A percentile compares a stretch with the other conserved stretches of the same genome.
Evolutionary conservation across 2,888 invertebrate species (phyloP).

Genomic region (Leucania comma): DNA sequence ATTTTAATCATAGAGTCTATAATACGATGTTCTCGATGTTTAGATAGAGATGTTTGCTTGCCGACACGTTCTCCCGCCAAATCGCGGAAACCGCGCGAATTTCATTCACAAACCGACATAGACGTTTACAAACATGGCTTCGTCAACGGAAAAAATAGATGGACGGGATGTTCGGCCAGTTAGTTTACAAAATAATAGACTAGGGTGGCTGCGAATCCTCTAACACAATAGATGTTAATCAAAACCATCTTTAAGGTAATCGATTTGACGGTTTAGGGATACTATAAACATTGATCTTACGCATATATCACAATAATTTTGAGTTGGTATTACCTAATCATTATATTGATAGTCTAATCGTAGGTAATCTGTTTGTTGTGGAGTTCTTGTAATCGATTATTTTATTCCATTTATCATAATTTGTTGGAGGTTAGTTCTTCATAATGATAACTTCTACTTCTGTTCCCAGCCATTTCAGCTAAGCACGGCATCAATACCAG

Average conservation of each 20-base stretch:
- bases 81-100: constrained; percentile 87
- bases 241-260: constrained; percentile 62
- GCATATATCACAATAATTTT: constrained; percentile 5
- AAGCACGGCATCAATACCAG: constrained; percentile 16
- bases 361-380: not conserved
- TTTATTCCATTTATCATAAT: not conserved
- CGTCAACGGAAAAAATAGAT: constrained; percentile 87
- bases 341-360: constrained; percentile 2
- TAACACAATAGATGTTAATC: constrained; percentile 72
- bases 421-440: not conserved
- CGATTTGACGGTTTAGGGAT: constrained; percentile 41
- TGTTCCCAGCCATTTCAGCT: constrained; percentile 18
- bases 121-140: constrained; percentile 87
- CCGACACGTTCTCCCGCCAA: constrained; percentile 77
- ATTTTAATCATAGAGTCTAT: constrained; percentile 22
- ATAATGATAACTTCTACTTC: not conserved
- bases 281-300: constrained; percentile 43
- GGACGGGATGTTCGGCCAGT: constrained; percentile 84
- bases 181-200: constrained; percentile 89
- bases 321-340: not conserved
- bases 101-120: constrained; percentile 86
- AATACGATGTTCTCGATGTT: constrained; percentile 35
- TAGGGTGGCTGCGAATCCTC: constrained; percentile 81
- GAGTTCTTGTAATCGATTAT: constrained; percentile 9
- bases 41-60: constrained; percentile 62